Evolutionary conservation across 2,113 vertebrate genomes (phyloP).

Genomic region (Xenus cinereus): DNA sequence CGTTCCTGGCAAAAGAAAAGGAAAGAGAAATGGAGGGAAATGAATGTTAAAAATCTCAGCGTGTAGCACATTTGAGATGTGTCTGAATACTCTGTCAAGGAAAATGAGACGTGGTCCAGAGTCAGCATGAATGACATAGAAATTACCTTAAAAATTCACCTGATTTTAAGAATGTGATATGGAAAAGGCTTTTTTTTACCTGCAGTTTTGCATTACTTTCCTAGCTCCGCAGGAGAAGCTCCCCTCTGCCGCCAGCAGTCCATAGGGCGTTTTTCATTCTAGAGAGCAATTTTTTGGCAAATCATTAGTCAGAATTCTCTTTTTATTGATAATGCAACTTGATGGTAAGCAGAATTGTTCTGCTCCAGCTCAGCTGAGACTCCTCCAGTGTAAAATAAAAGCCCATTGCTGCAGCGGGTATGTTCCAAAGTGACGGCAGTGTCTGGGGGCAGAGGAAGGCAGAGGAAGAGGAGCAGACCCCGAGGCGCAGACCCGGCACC

Average conservation of each 20-base stretch:
- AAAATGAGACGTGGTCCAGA: not conserved
- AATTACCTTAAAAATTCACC: not conserved
- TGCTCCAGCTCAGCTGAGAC: rapidly evolving
- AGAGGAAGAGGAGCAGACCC: not conserved
- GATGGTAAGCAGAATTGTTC: not conserved
- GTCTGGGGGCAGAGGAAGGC: not conserved
- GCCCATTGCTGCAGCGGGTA: not conserved
- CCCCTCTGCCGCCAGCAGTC: not conserved
- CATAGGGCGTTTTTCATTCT: not conserved
- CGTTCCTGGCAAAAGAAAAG: not conserved
- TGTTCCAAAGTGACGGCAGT: not conserved
- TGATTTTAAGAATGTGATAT: not conserved
- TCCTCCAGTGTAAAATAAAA: not conserved
- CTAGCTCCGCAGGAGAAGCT: not conserved
- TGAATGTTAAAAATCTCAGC: not conserved
- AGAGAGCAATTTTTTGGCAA: not conserved
- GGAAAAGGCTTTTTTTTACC: not conserved
- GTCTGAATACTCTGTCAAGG: not conserved
- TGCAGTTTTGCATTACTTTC: not conserved
- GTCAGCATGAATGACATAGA: not conserved
- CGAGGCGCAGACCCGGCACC: rapidly evolving
- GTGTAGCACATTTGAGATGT: not conserved
- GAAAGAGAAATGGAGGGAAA: not conserved
- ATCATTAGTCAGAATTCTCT: not conserved
- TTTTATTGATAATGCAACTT: not conserved